These are phyloP conservation scores for Oscheius sp. DNA, from an alignment of 1,140 invertebrate species.

Conservation along the genomic window DNA sequence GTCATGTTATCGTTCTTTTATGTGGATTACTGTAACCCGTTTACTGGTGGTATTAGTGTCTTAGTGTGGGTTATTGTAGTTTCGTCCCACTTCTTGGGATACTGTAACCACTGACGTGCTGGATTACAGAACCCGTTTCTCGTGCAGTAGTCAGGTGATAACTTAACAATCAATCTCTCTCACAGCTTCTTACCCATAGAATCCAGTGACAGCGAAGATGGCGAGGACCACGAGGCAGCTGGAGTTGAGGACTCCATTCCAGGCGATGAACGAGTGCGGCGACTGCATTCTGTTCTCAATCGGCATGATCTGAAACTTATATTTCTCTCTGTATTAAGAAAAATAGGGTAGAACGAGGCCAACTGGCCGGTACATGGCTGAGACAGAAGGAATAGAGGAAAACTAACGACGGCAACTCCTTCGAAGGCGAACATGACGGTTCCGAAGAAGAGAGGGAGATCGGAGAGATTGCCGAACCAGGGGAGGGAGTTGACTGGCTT, in stretches of 20 bases:
- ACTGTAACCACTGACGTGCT: too few relatives aligned
- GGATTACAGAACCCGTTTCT: too few relatives aligned
- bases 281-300: slow-evolving; percentile 57
- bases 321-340: not conserved
- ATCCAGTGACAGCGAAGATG: slow-evolving; percentile 54
- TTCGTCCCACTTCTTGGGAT: too few relatives aligned
- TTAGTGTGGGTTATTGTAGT: too few relatives aligned
- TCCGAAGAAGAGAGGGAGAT: slow-evolving; percentile 83
- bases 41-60: too few relatives aligned
- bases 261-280: slow-evolving; percentile 53
- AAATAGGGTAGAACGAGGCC: not conserved
- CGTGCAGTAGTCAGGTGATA: not conserved
- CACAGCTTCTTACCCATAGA: slow-evolving; percentile 45
- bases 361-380: not conserved
- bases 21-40: too few relatives aligned
- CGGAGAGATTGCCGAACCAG: slow-evolving; percentile 26
- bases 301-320: slow-evolving; percentile 63
- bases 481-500: slow-evolving; percentile 24
- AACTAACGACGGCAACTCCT: slow-evolving; percentile 74
- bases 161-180: not conserved
- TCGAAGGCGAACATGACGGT: slow-evolving; percentile 85
- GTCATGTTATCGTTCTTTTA: too few relatives aligned
- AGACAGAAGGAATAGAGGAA: not conserved
- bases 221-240: slow-evolving; percentile 50
- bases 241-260: slow-evolving; percentile 56